Evolutionary conservation across 1,140 invertebrate genomes (phyloP).

Genomic region (Lasioglossum albipes): DNA sequence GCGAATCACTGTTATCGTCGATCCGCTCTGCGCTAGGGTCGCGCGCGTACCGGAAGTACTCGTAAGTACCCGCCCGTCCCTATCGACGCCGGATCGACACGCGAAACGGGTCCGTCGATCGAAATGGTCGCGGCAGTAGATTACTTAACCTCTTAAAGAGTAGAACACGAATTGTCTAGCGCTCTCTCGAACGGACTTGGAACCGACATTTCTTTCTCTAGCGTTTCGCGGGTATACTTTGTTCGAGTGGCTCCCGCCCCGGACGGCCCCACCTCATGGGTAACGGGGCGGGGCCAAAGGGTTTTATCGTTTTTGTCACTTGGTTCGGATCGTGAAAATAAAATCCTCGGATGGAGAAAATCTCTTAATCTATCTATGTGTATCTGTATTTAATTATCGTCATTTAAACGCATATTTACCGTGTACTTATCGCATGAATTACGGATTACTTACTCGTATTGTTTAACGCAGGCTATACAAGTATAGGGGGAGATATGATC

Average conservation of each 20-base stretch:
- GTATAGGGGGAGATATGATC: constrained; percentile 17
- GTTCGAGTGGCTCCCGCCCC: background rate
- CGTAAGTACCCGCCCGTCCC: too few species aligned
- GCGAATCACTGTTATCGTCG: constrained; percentile 26
- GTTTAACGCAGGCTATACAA: constrained; percentile 36
- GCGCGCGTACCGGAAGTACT: too few species aligned
- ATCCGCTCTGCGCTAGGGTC: background rate
- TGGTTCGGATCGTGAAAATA: too few species aligned
- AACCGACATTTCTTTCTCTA: constrained; percentile 21
- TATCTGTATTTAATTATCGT: constrained; percentile 51
- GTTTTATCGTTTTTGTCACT: too few species aligned
- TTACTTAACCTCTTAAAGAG: constrained; percentile 45
- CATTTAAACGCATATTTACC: constrained; percentile 35
- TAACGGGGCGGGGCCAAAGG: too few species aligned
- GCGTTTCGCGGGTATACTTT: constrained; percentile 35
- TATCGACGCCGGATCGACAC: background rate
- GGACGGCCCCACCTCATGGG: too few species aligned
- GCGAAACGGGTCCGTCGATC: background rate
- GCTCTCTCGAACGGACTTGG: constrained; percentile 3
- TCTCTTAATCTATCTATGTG: constrained; percentile 23
- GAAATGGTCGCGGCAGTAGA: constrained; percentile 24
- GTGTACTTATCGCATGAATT: constrained; percentile 47
- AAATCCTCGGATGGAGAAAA: background rate
- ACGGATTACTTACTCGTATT: constrained; percentile 43
- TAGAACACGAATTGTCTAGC: constrained; percentile 22